phyloP scores from a whole-genome alignment of 2,113 vertebrate species.

The Sebastes schlegelii region DNA sequence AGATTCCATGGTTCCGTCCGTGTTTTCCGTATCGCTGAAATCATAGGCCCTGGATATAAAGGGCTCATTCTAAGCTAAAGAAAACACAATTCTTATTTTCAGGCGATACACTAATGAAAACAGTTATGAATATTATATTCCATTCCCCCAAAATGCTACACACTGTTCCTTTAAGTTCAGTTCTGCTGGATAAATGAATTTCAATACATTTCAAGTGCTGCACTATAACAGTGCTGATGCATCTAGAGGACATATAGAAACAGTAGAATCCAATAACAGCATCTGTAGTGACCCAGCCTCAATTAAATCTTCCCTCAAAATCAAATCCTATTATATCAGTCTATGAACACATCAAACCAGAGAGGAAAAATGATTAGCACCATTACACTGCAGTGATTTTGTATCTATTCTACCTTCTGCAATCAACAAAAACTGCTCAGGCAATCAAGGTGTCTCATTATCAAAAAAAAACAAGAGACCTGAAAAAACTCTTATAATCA shows the following conservation, averaged over 20 bases:
- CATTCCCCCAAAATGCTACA: too few species aligned
- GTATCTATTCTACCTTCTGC: neutral
- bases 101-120: too few species aligned
- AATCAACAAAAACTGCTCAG: slow-evolving; percentile 25
- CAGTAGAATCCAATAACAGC: neutral
- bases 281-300: neutral
- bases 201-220: neutral
- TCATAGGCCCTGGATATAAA: too few species aligned
- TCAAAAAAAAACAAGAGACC: neutral
- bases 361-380: neutral
- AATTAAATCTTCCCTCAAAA: neutral
- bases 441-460: slow-evolving; percentile 33
- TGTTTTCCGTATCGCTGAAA: too few species aligned
- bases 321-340: neutral
- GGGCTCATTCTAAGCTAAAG: too few species aligned
- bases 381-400: neutral
- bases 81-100: too few species aligned
- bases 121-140: too few species aligned
- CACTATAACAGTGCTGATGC: too few species aligned
- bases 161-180: neutral
- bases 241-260: neutral
- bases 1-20: too few species aligned
- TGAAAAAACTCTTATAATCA: neutral
- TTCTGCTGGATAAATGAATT: neutral
- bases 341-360: neutral